phyloP scores from a whole-genome alignment of 2,888 invertebrate species.

The Sacculina carcini region DNA sequence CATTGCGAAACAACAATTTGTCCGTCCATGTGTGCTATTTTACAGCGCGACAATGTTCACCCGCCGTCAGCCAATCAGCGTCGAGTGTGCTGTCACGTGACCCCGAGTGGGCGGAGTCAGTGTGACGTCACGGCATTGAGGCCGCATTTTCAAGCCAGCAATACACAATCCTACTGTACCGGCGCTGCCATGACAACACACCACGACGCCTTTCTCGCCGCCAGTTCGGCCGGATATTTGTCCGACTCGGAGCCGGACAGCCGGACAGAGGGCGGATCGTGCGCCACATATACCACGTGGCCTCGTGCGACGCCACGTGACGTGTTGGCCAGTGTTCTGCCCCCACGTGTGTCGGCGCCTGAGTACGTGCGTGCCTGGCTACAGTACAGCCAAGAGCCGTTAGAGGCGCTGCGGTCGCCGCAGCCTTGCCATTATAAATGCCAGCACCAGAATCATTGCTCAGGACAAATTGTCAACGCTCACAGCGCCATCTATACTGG shows the following conservation, averaged over 20 bases:
- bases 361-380: conserved; percentile 13
- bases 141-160: background rate
- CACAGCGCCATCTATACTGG: too few species aligned
- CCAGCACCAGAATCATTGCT: too few species aligned
- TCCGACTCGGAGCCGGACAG: conserved; percentile 10
- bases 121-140: background rate
- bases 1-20: background rate
- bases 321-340: conserved; percentile 10
- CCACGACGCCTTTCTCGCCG: background rate
- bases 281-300: conserved; percentile 13
- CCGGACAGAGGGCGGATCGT: conserved; percentile 7
- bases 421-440: too few species aligned
- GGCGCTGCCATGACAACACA: background rate
- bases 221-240: conserved; percentile 10
- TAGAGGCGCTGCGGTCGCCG: too few species aligned
- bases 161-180: background rate
- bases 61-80: conserved; percentile 10
- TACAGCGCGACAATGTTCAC: conserved; percentile 8
- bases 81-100: conserved; percentile 11
- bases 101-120: too few species aligned
- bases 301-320: conserved; percentile 10
- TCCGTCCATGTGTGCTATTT: conserved; percentile 3
- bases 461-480: too few species aligned
- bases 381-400: background rate
- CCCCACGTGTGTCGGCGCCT: conserved; percentile 10